Evolutionary conservation across 2,113 vertebrate species (phyloP).

Genomic region (Erinaceus europaeus): DNA sequence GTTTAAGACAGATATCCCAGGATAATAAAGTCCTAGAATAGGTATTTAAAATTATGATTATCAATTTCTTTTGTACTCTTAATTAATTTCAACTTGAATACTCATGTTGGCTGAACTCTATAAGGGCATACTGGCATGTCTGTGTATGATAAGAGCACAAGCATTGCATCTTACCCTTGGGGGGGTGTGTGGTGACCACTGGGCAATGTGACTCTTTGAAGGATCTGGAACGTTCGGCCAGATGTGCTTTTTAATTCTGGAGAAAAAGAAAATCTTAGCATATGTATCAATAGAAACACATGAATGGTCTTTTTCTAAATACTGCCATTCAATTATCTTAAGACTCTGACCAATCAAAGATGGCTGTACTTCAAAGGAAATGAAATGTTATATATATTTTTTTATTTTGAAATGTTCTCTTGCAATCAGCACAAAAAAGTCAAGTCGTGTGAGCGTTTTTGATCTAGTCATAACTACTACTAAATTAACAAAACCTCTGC

Average conservation of each 20-base stretch:
- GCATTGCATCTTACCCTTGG: conserved; percentile 83
- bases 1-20: neutral
- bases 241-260: conserved; percentile 92
- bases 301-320: too few relatives aligned
- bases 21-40: neutral
- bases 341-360: neutral
- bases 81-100: neutral
- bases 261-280: conserved; percentile 49
- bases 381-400: too few relatives aligned
- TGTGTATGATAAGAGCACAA: neutral
- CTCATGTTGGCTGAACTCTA: neutral
- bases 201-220: conserved; percentile 93
- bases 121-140: neutral
- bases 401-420: too few relatives aligned
- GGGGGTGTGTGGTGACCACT: conserved; percentile 93
- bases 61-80: neutral
- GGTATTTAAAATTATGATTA: neutral
- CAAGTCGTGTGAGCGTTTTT: neutral
- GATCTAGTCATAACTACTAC: neutral
- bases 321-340: too few relatives aligned
- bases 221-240: conserved; percentile 97
- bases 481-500: neutral
- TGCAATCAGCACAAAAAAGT: neutral
- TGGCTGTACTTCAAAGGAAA: too few relatives aligned
- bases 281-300: neutral